A percentile compares a stretch with the other conserved stretches of the same genome.
Evolutionary conservation across 2,113 vertebrate species (phyloP).

Genomic region (Mobula hypostoma): DNA sequence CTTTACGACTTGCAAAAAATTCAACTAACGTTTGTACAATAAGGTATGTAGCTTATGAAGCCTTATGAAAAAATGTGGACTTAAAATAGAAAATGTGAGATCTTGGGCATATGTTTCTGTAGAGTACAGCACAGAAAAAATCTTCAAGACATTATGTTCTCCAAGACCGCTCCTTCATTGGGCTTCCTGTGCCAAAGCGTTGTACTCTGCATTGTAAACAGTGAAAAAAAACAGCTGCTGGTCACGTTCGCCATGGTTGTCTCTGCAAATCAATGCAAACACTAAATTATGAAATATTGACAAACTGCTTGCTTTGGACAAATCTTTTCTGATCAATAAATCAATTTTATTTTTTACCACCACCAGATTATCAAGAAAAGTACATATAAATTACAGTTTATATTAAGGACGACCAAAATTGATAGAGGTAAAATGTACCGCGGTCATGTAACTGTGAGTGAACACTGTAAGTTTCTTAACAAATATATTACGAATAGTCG

Average conservation of each 20-base stretch:
- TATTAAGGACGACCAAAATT: neutral
- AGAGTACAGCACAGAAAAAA: neutral
- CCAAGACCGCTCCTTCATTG: neutral
- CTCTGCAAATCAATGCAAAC: neutral
- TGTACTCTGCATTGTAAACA: slow-evolving; percentile 1
- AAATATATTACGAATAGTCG: neutral
- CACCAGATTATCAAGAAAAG: neutral
- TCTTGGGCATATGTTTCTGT: neutral
- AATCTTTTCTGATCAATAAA: neutral
- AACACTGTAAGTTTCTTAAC: neutral
- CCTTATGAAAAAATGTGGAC: neutral
- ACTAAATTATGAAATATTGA: neutral
- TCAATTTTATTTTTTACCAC: neutral
- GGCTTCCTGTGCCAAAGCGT: neutral
- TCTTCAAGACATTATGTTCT: neutral
- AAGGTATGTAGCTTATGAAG: neutral
- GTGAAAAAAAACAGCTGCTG: neutral
- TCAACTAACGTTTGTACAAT: neutral
- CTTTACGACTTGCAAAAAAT: neutral
- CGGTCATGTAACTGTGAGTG: neutral
- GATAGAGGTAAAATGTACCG: neutral
- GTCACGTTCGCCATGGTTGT: neutral
- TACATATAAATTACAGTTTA: neutral
- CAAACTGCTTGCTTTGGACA: neutral
- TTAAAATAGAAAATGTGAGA: neutral